Percentiles rank a stretch among this genome's conserved stretches.
phyloP scores from a whole-genome alignment of 1,140 invertebrate genomes.

The Leucophenga varia region DNA sequence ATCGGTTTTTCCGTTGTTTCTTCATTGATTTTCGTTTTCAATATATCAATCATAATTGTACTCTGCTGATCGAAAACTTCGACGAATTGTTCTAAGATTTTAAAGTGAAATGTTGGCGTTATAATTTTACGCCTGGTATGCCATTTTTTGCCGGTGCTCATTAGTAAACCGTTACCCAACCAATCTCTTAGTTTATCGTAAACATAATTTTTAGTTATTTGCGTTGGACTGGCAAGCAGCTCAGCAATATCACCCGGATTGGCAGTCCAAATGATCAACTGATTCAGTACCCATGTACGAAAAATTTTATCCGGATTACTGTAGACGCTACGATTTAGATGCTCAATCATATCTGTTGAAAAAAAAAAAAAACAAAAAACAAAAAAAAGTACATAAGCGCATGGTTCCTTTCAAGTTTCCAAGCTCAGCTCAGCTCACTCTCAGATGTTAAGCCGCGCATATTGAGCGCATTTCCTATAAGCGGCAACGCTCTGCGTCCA shows the following conservation, averaged over 20 bases:
- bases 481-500: constrained; percentile 9
- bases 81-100: constrained; percentile 77
- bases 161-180: constrained; percentile 48
- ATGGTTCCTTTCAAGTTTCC: background rate
- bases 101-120: constrained; percentile 84
- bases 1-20: constrained; percentile 4
- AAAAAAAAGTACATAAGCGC: too few species aligned
- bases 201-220: constrained; percentile 18
- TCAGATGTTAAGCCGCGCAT: constrained; percentile 1
- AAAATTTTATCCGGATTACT: too few species aligned
- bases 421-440: constrained; percentile 1
- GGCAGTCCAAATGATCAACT: constrained; percentile 9
- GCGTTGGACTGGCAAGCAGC: constrained; percentile 7
- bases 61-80: constrained; percentile 70
- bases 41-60: constrained; percentile 61
- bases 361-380: too few species aligned
- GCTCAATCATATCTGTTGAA: too few species aligned
- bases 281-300: constrained; percentile 63
- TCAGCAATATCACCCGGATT: constrained; percentile 42
- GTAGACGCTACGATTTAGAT: too few species aligned
- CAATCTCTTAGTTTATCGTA: constrained; percentile 47
- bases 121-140: constrained; percentile 70
- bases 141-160: constrained; percentile 69
- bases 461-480: constrained; percentile 9
- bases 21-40: too few species aligned